Conservation (phyloP, 1,140 invertebrate species). For the Drosophila takahashii region DNA sequence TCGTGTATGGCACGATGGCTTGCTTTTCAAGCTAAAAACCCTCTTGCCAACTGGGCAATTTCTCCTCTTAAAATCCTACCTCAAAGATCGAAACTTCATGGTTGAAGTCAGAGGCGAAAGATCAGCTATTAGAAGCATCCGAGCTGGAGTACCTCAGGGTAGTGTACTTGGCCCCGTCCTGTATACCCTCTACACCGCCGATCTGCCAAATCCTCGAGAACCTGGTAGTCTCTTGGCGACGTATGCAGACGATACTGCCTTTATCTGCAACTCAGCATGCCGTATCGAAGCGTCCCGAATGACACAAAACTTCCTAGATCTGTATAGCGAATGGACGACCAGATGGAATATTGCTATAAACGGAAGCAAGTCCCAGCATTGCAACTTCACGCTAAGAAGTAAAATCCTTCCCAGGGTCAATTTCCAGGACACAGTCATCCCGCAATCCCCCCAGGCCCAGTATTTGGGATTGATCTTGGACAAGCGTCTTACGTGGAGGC, state of each 20-base stretch:
- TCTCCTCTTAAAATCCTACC: neutral
- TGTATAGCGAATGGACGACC: neutral
- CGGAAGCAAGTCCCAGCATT: neutral
- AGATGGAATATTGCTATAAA: neutral
- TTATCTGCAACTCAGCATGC: neutral
- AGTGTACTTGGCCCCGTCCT: neutral
- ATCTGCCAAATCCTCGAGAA: neutral
- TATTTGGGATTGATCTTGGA: neutral
- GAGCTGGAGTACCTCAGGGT: neutral
- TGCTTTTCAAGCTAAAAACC: neutral
- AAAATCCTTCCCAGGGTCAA: no score
- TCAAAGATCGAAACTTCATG: neutral
- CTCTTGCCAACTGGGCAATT: neutral
- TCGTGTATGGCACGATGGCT: neutral
- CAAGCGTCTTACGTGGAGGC: neutral
- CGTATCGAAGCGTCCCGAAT: neutral
- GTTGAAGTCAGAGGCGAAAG: neutral
- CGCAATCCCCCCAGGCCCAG: neutral
- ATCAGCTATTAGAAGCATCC: neutral
- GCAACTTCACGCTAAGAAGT: neutral
- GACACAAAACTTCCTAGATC: neutral
- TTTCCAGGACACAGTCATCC: no score
- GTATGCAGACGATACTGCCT: neutral
- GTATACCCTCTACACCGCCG: neutral
- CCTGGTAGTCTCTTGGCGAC: neutral